Percentiles rank a stretch among this genome's conserved stretches.
phyloP scores from a whole-genome alignment of 2,797 vertebrate species.

The Ispidina lecontei region DNA sequence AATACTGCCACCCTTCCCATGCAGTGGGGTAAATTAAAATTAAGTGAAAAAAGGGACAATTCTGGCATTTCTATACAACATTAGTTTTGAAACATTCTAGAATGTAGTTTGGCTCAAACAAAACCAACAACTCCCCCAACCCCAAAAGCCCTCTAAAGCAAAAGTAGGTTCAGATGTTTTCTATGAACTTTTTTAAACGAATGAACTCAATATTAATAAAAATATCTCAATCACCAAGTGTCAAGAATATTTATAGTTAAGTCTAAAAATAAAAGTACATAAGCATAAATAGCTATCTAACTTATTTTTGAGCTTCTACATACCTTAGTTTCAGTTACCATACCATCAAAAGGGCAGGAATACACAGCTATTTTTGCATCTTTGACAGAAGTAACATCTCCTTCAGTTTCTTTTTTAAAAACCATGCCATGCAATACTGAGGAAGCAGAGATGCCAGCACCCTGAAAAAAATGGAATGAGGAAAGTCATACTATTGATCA shows the following conservation, averaged over 20 bases:
- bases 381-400: constrained; percentile 93
- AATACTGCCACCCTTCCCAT: not conserved
- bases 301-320: constrained; percentile 30
- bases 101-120: not conserved
- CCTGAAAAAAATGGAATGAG: constrained; percentile 76
- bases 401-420: constrained; percentile 97
- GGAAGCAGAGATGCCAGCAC: constrained; percentile 90
- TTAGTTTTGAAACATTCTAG: not conserved
- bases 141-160: not conserved
- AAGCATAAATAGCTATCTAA: constrained; percentile 1
- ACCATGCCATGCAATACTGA: constrained; percentile 96
- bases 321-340: constrained; percentile 97
- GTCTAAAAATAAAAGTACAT: constrained; percentile 30
- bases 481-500: not conserved
- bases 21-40: not conserved
- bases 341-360: constrained; percentile 97
- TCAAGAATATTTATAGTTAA: constrained; percentile 6
- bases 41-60: not conserved
- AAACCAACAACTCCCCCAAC: not conserved
- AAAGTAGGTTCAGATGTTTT: not conserved
- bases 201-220: constrained; percentile 17
- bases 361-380: constrained; percentile 94
- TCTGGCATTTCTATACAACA: not conserved
- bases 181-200: not conserved
- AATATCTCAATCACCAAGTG: constrained; percentile 14